Base-by-base conservation (phyloP, 1,140 invertebrate genomes). In the Drosophila kurseongensis region DNA sequence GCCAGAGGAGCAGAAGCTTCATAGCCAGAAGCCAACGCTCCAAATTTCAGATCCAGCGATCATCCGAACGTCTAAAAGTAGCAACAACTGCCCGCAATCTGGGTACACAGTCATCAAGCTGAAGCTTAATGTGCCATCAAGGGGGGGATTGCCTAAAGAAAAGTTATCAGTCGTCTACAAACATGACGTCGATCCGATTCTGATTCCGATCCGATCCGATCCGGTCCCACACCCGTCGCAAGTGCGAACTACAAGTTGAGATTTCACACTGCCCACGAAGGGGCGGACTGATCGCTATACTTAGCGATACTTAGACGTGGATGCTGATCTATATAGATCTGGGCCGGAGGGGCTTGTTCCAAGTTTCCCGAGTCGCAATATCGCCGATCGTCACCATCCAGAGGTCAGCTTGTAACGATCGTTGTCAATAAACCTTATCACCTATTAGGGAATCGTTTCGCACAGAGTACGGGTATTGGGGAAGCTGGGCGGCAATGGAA, bases 351-450 rank as follows among this genome's bases (percentile, higher is more conserved):
- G 81, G 81, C 73, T 84, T 62, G 82, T 63, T 86, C 74, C 48
- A 35, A 48, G 77, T 57, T 76, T 63, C 41, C 55, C 57, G 40
- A 69, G 77, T 48, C 80, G 80, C 56, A 85, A 63, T 78, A 60
- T 58, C 63, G 63, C n/a, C 54, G 40, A 29, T 61, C 56, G 55
- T 58, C 63, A 63, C 41, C 58, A 74, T 56, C 52, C 47, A 83
- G 40, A 57, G 75, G 79, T 80, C 85, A 78, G 66, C 50, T 75
- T 78, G 78, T 65, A 75, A 61, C 63, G 84, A 65, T 62, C 72
- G 59, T 41, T 77, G 84, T 89, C 83, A 86, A 86, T 89, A 86
- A 84, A 84, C 68, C 84, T 89, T 88, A 89, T 88, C 83, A 79
- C 68, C 44, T 61, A 63, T 47, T 51, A 50, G 57, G 60, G 50